Evolutionary conservation across 1,140 invertebrate species (phyloP), one percentile per base, ranked within the genome.

Genomic region (Adoxophyes honmai): DNA sequence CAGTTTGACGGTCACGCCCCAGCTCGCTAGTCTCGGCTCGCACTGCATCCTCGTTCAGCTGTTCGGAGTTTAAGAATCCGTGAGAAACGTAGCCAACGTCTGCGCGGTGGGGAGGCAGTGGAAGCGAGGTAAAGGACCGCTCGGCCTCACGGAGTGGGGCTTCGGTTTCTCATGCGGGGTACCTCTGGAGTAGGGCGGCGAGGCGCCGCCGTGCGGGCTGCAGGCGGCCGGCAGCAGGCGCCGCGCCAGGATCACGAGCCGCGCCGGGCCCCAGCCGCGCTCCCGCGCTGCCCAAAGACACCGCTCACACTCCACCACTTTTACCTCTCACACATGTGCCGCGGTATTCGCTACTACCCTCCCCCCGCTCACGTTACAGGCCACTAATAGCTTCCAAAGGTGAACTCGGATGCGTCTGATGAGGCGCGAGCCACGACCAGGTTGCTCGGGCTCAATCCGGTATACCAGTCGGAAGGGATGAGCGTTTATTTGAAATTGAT

Each of bases 141-240:
- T n/a, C n/a, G n/a, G n/a, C n/a, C n/a, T n/a, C 52, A 14, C 28
- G 53, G 16, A 15, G 53, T 28, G 33, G 33, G 44, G 55, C 6
- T 28, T 28, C 21, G 21, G 21, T 28, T 28, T 6, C 21, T 3
- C 21, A 34, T 52, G 55, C 52, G 60, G 62, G 66, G 88, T 93
- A 93, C 92, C 93, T 93, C 92, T 89, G 78, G 91, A 90, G 90
- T 93, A 93, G 80, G 92, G 92, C 83, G 92, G 92, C 82, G 91
- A 92, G 87, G 91, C 90, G 90, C 92, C 91, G 89, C 91, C 92
- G 90, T 92, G 92, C 90, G 92, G 92, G 87, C 90, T 90, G 91
- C 92, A 93, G 90, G 92, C 92, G 90, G 91, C 90, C 88, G 92
- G 92, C 90, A 93, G 92, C 91, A 93, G 90, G 64, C 92, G 90